These are phyloP conservation scores for Whitmania pigra DNA, from an alignment of 1,140 invertebrate genomes.

Conservation along the genomic window DNA sequence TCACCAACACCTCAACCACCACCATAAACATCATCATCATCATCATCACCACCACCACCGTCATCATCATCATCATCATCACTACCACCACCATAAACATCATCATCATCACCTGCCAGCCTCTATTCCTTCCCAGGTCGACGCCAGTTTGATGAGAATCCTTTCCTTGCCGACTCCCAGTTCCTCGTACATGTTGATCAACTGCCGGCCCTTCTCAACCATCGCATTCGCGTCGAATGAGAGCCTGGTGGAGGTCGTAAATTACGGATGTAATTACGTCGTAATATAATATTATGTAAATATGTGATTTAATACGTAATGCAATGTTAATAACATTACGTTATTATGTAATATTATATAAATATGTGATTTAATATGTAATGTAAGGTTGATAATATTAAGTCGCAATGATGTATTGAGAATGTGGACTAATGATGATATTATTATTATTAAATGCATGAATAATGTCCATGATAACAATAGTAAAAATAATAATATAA, in stretches of 20 bases:
- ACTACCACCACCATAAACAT: background rate
- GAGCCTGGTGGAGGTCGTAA: constrained; percentile 49
- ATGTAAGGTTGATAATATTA: too few relatives aligned
- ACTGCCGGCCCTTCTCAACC: constrained; percentile 70
- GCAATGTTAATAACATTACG: too few relatives aligned
- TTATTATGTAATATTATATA: too few relatives aligned
- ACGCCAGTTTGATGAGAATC: constrained; percentile 89
- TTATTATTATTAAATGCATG: too few relatives aligned
- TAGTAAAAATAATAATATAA: too few relatives aligned
- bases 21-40: background rate
- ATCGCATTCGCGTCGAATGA: constrained; percentile 87
- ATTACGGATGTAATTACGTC: too few relatives aligned
- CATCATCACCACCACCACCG: background rate
- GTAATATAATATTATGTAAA: too few relatives aligned
- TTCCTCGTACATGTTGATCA: constrained; percentile 79
- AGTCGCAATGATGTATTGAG: too few relatives aligned
- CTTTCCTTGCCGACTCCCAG: constrained; percentile 78
- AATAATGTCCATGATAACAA: too few relatives aligned
- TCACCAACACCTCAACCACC: background rate
- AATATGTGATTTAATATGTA: too few relatives aligned
- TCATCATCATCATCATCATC: background rate
- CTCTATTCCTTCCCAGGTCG: constrained; percentile 98
- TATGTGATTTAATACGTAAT: too few relatives aligned
- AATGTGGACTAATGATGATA: too few relatives aligned
- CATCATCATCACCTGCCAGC: constrained; percentile 64